Evolutionary conservation across 2,888 invertebrate species (phyloP).

Genomic region (Brachypterus glaber): DNA sequence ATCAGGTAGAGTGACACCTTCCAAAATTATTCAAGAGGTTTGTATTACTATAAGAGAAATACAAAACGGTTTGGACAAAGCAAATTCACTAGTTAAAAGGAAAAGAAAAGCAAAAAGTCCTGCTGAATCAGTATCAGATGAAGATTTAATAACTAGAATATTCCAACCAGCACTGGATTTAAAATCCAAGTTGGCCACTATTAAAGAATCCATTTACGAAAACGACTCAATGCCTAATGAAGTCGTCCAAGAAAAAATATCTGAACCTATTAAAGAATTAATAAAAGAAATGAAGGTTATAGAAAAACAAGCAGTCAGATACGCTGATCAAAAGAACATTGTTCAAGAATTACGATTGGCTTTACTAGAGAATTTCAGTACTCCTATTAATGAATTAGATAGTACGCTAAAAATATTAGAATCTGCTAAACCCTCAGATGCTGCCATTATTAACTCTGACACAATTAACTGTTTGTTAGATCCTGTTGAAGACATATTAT

Average conservation of each 20-base stretch:
- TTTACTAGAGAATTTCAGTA: conserved; percentile 54
- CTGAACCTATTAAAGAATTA: conserved; percentile 31
- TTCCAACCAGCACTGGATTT: conserved; percentile 26
- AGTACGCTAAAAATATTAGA: conserved; percentile 48
- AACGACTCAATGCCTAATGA: conserved; percentile 25
- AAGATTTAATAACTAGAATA: too few relatives aligned
- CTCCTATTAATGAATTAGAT: conserved; percentile 53
- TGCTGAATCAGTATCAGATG: conserved; percentile 21
- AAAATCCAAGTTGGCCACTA: conserved; percentile 39
- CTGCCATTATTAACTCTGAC: conserved; percentile 31
- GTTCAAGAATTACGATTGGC: conserved; percentile 43
- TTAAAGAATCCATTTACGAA: conserved; percentile 13
- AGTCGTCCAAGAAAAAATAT: conserved; percentile 30
- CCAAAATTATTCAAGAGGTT: conserved; percentile 41
- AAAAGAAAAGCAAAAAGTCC: conserved; percentile 23
- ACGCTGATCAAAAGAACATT: conserved; percentile 32
- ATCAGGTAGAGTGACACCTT: conserved; percentile 36
- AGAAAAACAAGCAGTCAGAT: conserved; percentile 32
- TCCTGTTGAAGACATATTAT: conserved; percentile 33
- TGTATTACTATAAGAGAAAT: conserved; percentile 52
- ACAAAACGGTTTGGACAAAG: conserved; percentile 43
- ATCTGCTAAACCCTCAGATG: conserved; percentile 25
- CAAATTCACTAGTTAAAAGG: conserved; percentile 22
- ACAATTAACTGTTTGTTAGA: too few relatives aligned
- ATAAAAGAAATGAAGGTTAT: conserved; percentile 31